Conservation (phyloP, 2,888 invertebrate species). For the Drosophila mulleri region DNA sequence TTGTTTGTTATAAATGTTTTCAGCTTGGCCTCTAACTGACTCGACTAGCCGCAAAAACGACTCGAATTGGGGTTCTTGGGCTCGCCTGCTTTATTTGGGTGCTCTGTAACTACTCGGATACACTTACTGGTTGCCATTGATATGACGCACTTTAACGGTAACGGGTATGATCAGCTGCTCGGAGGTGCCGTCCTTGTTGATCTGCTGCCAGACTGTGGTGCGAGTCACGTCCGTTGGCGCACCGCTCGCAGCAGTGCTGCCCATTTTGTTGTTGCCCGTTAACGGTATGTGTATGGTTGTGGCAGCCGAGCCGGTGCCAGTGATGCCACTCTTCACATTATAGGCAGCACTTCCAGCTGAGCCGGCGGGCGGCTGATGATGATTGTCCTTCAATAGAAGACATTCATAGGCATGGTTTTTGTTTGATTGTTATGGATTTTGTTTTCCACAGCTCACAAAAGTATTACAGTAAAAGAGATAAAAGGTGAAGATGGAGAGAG, state of each 20-base stretch:
- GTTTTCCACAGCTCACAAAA: conserved; percentile 25
- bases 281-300: conserved; percentile 88
- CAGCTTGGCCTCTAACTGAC: conserved; percentile 14
- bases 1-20: not conserved
- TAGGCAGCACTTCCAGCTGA: conserved; percentile 84
- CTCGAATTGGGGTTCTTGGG: not conserved
- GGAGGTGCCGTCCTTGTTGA: conserved; percentile 88
- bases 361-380: conserved; percentile 75
- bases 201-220: conserved; percentile 97
- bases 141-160: conserved; percentile 83
- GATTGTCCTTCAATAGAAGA: conserved; percentile 82
- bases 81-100: not conserved
- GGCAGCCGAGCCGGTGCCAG: conserved; percentile 58
- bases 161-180: conserved; percentile 83
- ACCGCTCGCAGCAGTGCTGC: conserved; percentile 87
- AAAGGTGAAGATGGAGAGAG: conserved; percentile 11
- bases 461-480: conserved; percentile 24
- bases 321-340: conserved; percentile 49
- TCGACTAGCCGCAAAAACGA: conserved; percentile 31
- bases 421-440: conserved; percentile 17
- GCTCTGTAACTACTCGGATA: conserved; percentile 15
- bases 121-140: conserved; percentile 85
- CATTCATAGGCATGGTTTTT: conserved; percentile 38
- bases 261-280: conserved; percentile 83
- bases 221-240: conserved; percentile 97